Percentiles rank a stretch among this genome's conserved stretches.
phyloP scores from a whole-genome alignment of 2,797 vertebrate species.

The Netta rufina region DNA sequence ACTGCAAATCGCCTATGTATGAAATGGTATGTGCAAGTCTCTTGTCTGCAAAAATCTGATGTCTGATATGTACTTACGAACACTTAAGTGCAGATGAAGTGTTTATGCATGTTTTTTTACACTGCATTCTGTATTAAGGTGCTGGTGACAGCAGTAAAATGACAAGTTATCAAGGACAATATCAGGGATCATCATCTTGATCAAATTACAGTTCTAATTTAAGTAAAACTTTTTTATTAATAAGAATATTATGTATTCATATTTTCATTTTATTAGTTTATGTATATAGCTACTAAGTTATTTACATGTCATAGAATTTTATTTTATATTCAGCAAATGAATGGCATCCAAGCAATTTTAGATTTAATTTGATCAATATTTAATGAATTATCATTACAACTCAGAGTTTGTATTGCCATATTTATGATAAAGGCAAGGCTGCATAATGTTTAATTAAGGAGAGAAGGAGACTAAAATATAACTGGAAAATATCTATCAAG shows the following conservation, averaged over 20 bases:
- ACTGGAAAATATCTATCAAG: constrained; percentile 38
- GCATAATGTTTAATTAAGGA: constrained; percentile 64
- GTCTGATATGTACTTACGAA: not conserved
- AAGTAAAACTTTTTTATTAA: not conserved
- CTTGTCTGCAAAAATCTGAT: not conserved
- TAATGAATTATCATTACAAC: constrained; percentile 63
- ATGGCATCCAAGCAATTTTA: constrained; percentile 28
- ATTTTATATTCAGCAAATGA: constrained; percentile 43
- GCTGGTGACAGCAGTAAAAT: not conserved
- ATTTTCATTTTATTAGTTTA: constrained; percentile 46
- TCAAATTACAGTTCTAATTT: constrained; percentile 9
- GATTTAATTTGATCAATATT: constrained; percentile 72
- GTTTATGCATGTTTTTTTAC: not conserved
- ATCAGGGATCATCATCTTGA: not conserved
- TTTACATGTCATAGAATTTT: constrained; percentile 29
- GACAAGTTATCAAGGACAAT: not conserved
- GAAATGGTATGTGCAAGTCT: not conserved
- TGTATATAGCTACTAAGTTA: constrained; percentile 7
- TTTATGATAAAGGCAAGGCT: not conserved
- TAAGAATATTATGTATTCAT: not conserved
- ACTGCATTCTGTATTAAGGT: not conserved
- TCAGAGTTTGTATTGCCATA: not conserved
- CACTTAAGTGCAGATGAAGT: not conserved
- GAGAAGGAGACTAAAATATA: constrained; percentile 30
- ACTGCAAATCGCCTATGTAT: not conserved